Base-by-base conservation (phyloP, 2,888 invertebrate genomes). In the Scaptomyza reducta region DNA sequence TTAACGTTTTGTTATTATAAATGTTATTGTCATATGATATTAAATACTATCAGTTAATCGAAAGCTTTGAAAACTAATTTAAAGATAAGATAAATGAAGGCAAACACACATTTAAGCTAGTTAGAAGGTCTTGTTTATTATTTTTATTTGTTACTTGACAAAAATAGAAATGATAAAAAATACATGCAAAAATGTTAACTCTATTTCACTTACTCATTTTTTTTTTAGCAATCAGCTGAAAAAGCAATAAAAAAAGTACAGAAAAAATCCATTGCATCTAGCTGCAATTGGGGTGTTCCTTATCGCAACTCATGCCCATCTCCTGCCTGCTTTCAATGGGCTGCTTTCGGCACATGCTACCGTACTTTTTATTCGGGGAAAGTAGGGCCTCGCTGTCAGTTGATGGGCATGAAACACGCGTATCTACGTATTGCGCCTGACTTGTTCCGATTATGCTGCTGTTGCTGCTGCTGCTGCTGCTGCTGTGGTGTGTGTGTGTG, bases 371-470 rank as follows among this genome's bases (percentile, higher is more conserved):
- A 22, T 3, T 22, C 22, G 22, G 49, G 9, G 38, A 14, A 16
- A 9, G 16, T 16, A 1, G 35, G 4, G 5, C 0, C 0, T 40
- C 29, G 27, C 18, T 29, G 45, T 35, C 45, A 59, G 13, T 47
- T 35, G 86, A 75, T 41, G 57, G 60, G 79, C 82, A 58, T 58
- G 58, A 49, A 78, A 70, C 59, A 66, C 74, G 77, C 83, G 63
- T 85, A 87, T 82, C 82, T 77, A 45, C 66, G 77, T 69, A 59
- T 63, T 79, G 72, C 83, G 88, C 79, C 86, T 79, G 83, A 82
- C 70, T 87, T 76, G 88, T 72, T 79, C 57, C 77, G 65, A 70
- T 75, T 75, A 72, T 72, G 75, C 53, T 47, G 40, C 14, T 27
- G 33, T 40, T 18, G 25, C 10, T 40, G 16, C 40, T 40, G 14